These are phyloP conservation scores for Sphenodon punctatus DNA, from an alignment of 2,797 vertebrate species.

Conservation along the genomic window DNA sequence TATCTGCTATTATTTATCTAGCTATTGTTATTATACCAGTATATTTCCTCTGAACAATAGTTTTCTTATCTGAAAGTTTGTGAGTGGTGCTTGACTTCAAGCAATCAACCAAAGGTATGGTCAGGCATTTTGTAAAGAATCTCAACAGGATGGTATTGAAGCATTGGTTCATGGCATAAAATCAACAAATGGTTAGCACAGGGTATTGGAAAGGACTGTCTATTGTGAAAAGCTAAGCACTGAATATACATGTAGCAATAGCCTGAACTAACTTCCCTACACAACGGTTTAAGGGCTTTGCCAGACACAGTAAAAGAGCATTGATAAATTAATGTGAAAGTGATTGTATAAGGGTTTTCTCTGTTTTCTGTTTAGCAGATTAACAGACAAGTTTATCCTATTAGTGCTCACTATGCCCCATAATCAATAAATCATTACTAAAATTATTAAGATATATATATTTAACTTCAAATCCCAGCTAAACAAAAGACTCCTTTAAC, in stretches of 20 bases:
- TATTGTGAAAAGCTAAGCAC: neutral
- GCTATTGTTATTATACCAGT: neutral
- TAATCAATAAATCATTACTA: constrained; percentile 15
- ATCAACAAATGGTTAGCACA: neutral
- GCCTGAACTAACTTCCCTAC: neutral
- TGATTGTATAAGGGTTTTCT: neutral
- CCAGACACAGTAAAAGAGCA: constrained; percentile 13
- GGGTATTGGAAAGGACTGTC: neutral
- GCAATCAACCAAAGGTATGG: neutral
- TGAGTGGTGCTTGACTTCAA: neutral
- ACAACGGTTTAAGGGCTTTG: constrained; percentile 15
- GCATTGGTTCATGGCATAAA: neutral
- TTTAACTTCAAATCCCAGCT: constrained; percentile 8
- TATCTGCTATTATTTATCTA: neutral
- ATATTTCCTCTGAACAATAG: neutral
- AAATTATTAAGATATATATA: constrained; percentile 14
- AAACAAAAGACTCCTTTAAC: constrained; percentile 29
- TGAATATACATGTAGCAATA: neutral
- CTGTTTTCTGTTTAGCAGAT: constrained; percentile 8
- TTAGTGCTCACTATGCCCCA: neutral
- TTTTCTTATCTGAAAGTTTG: neutral
- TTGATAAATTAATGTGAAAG: constrained; percentile 33
- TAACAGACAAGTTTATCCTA: constrained; percentile 30
- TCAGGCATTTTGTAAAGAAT: neutral
- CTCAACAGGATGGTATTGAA: neutral